A percentile compares a stretch with the other conserved stretches of the same genome.
These are phyloP conservation scores for Alectoris magna DNA, from an alignment of 2,797 vertebrate species.

Conservation along the genomic window DNA sequence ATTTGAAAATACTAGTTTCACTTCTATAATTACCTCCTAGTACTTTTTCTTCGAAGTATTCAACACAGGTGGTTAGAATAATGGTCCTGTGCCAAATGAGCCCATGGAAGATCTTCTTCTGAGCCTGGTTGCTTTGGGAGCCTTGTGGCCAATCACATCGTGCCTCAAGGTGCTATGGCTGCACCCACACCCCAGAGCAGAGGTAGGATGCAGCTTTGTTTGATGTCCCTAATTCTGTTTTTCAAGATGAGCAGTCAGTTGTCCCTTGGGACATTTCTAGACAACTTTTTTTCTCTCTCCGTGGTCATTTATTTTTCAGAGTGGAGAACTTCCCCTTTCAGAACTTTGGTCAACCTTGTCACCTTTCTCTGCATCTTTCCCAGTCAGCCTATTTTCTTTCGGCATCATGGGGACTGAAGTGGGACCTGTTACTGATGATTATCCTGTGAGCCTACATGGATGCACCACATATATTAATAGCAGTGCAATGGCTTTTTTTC, in stretches of 20 bases:
- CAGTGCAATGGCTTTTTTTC: neutral
- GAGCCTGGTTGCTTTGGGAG: neutral
- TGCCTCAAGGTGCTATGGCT: fast-evolving
- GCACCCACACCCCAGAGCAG: neutral
- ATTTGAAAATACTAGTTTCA: neutral
- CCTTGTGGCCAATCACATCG: neutral
- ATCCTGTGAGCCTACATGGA: neutral
- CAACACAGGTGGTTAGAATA: neutral
- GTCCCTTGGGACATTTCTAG: neutral
- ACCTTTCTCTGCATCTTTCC: neutral
- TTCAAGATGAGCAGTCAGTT: neutral
- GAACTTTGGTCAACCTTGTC: neutral
- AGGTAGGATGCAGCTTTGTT: neutral
- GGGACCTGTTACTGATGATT: neutral
- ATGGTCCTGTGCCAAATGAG: neutral
- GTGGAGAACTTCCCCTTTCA: neutral
- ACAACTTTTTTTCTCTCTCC: neutral
- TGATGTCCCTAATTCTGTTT: neutral
- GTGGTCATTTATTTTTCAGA: neutral
- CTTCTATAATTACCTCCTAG: neutral
- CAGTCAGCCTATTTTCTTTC: neutral
- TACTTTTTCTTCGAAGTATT: neutral
- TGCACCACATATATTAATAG: neutral
- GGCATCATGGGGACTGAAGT: neutral
- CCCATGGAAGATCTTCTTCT: neutral